Base-by-base conservation (phyloP, 2,113 vertebrate genomes). In the Channa maculata region DNA sequence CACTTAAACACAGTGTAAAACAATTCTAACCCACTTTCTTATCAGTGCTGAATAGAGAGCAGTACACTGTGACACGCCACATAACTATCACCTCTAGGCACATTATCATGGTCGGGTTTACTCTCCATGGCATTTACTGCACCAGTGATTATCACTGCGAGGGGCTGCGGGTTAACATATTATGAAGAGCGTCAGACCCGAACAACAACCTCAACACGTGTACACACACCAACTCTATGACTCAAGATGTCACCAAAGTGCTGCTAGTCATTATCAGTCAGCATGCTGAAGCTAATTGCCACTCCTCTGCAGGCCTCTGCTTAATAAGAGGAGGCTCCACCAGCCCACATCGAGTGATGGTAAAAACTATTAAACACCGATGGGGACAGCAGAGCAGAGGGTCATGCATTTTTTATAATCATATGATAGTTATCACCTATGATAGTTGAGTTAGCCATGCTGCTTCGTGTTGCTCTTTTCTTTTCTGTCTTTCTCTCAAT, bases 271-370 rank as follows among this genome's bases (percentile, higher is more conserved):
- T 87, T 84, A 83, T 69, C 64, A 52, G 59, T 72, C 74, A 71
- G 61, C 63, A 46, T 71, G 53, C 52, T 65, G 39, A 13, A 68
- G 8, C 34, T 80, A 85, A 85, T 85, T 84, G 82, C 65, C 65
- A 57, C 43, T n/a, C 48, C 68, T 64, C 81, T 41, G 57, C 84
- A 78, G 75, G 80, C 38, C 34, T 65, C 64, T 61, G 0, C 51
- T 43, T 87, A 89, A 87, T 86, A 74, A 86, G 55, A 81, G 66
- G 12, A 71, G 69, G 65, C 41, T 81, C 36, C 37, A 12, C 14
- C 2, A 70, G 78, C 8, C 55, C 46, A 72, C 76, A 52, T 75
- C 60, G 66, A 71, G 52, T 52, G 52, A 49, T 59, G 49, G 55
- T 43, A n/a, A 38, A 61, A 51, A 14, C 51, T 61, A 54, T 75